A percentile compares a stretch with the other conserved stretches of the same genome.
phyloP scores from a whole-genome alignment of 2,888 invertebrate genomes.

The Drosophila limbata region DNA sequence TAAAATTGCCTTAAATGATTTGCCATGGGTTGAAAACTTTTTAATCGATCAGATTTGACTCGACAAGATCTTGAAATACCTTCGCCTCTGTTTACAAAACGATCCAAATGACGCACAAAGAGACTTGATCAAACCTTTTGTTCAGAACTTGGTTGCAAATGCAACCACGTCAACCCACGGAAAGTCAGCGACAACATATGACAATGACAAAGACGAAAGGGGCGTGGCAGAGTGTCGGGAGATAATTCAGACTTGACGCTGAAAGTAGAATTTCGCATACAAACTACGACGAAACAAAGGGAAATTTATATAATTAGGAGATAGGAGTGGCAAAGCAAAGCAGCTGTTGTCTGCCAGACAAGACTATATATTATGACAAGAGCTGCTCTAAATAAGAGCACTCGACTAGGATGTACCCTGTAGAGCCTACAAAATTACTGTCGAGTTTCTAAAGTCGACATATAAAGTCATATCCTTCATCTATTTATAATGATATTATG shows the following conservation, averaged over 20 bases:
- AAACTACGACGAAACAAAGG: constrained; percentile 19
- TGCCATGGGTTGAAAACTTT: neutral
- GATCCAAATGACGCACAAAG: constrained; percentile 24
- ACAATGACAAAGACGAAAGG: constrained; percentile 21
- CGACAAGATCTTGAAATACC: constrained; percentile 14
- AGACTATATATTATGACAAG: constrained; percentile 18
- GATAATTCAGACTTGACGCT: constrained; percentile 28
- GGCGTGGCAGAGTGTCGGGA: constrained; percentile 20
- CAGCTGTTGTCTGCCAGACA: constrained; percentile 20
- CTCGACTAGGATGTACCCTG: constrained; percentile 9
- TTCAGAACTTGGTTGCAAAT: constrained; percentile 18
- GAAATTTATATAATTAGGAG: constrained; percentile 29
- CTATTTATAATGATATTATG: neutral
- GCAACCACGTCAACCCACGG: constrained; percentile 23
- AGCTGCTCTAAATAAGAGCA: neutral
- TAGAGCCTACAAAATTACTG: neutral
- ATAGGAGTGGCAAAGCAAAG: constrained; percentile 21
- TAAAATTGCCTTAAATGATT: constrained; percentile 1
- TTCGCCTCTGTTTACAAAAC: constrained; percentile 1
- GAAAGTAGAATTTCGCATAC: constrained; percentile 28
- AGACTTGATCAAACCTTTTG: constrained; percentile 27
- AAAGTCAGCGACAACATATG: constrained; percentile 18
- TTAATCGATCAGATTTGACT: constrained; percentile 15
- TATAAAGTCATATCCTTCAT: neutral
- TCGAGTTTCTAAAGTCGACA: neutral